phyloP scores from a whole-genome alignment of 2,113 vertebrate genomes.

The Corythaixoides concolor region DNA sequence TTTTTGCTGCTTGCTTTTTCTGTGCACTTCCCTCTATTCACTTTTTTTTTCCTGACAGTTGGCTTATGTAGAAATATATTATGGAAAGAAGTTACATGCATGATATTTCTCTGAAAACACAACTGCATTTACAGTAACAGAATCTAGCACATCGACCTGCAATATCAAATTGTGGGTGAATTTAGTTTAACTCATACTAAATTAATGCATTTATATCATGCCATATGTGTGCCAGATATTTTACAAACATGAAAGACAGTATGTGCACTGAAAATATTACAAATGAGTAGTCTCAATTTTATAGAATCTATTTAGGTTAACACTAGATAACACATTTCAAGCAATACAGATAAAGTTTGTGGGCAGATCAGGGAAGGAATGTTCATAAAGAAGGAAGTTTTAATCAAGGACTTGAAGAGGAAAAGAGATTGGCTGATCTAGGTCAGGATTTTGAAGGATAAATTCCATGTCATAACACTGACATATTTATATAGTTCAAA shows the following conservation, averaged over 20 bases:
- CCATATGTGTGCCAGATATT: background rate
- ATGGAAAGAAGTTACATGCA: background rate
- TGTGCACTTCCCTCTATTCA: background rate
- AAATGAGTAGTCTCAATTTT: background rate
- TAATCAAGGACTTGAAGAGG: background rate
- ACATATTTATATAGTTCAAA: background rate
- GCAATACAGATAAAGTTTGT: background rate
- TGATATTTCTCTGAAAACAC: constrained; percentile 37
- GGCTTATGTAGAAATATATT: background rate
- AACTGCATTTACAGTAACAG: constrained; percentile 22
- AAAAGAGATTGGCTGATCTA: background rate
- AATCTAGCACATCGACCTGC: background rate
- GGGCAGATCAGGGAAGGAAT: background rate
- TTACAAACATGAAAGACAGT: background rate
- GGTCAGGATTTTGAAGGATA: background rate
- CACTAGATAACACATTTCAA: background rate
- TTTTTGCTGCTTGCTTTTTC: background rate
- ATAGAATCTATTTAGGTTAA: background rate
- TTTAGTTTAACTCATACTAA: constrained; percentile 17
- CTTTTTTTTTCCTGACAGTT: background rate
- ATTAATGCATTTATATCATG: background rate
- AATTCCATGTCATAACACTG: background rate
- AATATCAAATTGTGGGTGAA: constrained; percentile 23
- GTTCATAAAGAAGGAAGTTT: background rate
- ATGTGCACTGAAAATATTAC: background rate